A percentile compares a stretch with the other conserved stretches of the same genome.
Evolutionary conservation across 2,113 vertebrate genomes (phyloP).

Genomic region (Sander vitreus): DNA sequence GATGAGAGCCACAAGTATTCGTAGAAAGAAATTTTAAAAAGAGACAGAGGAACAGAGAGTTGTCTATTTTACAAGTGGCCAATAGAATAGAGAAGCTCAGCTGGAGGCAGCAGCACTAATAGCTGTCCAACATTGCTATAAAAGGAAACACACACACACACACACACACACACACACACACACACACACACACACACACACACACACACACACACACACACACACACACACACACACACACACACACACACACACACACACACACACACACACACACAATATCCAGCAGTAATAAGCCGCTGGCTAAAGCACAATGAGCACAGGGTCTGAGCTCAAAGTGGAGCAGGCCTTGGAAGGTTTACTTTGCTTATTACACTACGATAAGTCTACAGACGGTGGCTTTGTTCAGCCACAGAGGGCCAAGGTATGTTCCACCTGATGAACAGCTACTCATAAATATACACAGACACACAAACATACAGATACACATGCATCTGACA

Average conservation of each 20-base stretch:
- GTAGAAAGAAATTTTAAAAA: constrained; percentile 5
- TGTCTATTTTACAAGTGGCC: constrained; percentile 7
- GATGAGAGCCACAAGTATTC: constrained; percentile 14
- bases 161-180: not conserved
- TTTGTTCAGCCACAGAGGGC: constrained; percentile 47
- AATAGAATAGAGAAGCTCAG: constrained; percentile 42
- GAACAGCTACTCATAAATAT: constrained; percentile 20
- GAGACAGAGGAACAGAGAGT: constrained; percentile 14
- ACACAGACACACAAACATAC: not conserved
- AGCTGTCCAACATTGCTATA: constrained; percentile 33
- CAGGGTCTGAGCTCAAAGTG: constrained; percentile 61
- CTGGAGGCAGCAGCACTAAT: constrained; percentile 44
- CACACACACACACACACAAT: constrained; percentile 1
- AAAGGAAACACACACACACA: not conserved
- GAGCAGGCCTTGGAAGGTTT: constrained; percentile 61
- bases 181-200: not conserved
- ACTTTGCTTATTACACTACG: constrained; percentile 68
- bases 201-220: constrained; percentile 35
- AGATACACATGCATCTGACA: not conserved
- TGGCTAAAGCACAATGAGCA: constrained; percentile 61
- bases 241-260: constrained; percentile 11
- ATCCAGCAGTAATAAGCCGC: constrained; percentile 63
- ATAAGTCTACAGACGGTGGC: constrained; percentile 66
- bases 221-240: constrained; percentile 29
- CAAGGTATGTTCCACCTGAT: constrained; percentile 44